These are phyloP conservation scores for Neopipo cinnamomea DNA, from an alignment of 2,113 vertebrate genomes.

Conservation along the genomic window DNA sequence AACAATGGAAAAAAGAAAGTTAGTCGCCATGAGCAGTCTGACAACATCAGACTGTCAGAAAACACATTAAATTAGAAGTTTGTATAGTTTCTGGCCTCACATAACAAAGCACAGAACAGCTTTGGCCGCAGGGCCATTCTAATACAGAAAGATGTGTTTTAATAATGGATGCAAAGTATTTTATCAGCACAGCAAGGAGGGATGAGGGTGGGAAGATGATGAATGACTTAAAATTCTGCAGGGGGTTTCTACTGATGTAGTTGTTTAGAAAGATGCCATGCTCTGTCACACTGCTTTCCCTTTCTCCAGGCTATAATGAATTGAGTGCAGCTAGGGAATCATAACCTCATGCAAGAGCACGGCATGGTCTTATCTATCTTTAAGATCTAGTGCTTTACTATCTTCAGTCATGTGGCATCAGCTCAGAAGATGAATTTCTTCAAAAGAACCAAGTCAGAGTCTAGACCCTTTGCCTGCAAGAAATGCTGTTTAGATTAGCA, in stretches of 20 bases:
- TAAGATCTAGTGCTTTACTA: slow-evolving; percentile 19
- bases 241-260: slow-evolving; percentile 30
- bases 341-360: slow-evolving; percentile 19
- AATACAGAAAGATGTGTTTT: slow-evolving; percentile 55
- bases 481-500: background rate
- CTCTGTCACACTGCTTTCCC: slow-evolving; percentile 25
- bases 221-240: slow-evolving; percentile 46
- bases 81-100: background rate
- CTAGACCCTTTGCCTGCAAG: background rate
- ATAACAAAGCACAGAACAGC: slow-evolving; percentile 14
- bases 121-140: slow-evolving; percentile 58
- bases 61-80: slow-evolving; percentile 30
- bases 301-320: slow-evolving; percentile 43
- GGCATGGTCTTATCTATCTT: slow-evolving; percentile 8
- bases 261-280: slow-evolving; percentile 36
- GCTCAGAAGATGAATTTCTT: background rate
- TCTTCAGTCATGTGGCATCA: background rate
- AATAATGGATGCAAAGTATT: slow-evolving; percentile 61
- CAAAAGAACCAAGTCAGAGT: background rate
- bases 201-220: slow-evolving; percentile 16
- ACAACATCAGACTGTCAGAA: background rate
- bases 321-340: slow-evolving; percentile 42
- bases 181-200: slow-evolving; percentile 32
- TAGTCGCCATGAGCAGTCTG: background rate
- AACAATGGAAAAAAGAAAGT: slow-evolving; percentile 20